Evolutionary conservation across 2,888 invertebrate genomes (phyloP).

Genomic region (Linyphia triangularis): DNA sequence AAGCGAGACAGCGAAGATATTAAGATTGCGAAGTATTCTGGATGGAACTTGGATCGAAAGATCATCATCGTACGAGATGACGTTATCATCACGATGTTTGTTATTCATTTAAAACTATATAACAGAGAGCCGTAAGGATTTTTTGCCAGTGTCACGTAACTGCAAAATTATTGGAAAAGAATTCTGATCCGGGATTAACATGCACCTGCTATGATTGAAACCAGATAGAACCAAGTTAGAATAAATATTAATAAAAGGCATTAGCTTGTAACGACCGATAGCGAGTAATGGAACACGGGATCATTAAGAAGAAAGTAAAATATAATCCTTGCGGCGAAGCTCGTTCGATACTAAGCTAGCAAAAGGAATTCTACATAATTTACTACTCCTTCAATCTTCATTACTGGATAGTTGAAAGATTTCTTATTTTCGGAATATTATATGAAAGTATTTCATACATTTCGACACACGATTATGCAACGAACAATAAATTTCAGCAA

Average conservation of each 20-base stretch:
- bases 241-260: neutral
- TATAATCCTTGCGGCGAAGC: too few relatives aligned
- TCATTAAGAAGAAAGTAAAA: too few relatives aligned
- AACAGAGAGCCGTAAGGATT: neutral
- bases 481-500: too few relatives aligned
- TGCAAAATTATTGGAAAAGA: neutral
- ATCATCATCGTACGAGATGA: slow-evolving; percentile 25
- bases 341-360: too few relatives aligned
- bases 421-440: too few relatives aligned
- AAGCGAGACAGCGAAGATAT: slow-evolving; percentile 1
- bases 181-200: neutral
- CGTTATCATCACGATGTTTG: neutral
- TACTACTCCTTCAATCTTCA: neutral
- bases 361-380: neutral
- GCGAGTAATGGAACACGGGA: too few relatives aligned
- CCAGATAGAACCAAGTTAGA: neutral
- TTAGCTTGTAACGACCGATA: too few relatives aligned
- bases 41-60: neutral
- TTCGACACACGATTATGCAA: too few relatives aligned
- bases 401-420: neutral
- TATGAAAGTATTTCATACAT: too few relatives aligned
- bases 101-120: neutral
- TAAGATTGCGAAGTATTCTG: neutral
- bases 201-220: neutral
- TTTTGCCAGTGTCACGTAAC: neutral